Evolutionary conservation across 2,113 vertebrate genomes (phyloP).

Genomic region (Laterallus jamaicensis): DNA sequence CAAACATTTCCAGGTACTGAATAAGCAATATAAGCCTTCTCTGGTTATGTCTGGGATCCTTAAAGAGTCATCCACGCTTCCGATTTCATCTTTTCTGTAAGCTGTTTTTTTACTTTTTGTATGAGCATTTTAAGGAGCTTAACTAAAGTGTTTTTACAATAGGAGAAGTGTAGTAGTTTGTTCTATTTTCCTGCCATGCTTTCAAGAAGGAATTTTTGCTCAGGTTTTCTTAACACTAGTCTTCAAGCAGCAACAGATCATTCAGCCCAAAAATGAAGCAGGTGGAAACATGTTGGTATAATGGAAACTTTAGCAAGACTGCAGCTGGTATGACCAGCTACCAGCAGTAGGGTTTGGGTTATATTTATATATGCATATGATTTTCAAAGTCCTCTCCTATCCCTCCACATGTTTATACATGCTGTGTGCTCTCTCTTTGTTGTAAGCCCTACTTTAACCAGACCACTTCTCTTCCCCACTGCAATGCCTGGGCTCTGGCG

Average conservation of each 20-base stretch:
- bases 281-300: background rate
- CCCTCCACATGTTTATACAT: background rate
- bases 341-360: background rate
- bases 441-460: background rate
- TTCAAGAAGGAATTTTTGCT: conserved; percentile 5
- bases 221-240: background rate
- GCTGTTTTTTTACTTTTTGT: background rate
- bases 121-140: background rate
- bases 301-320: background rate
- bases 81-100: background rate
- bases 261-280: background rate
- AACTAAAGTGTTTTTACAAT: background rate
- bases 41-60: background rate
- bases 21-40: background rate
- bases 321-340: background rate
- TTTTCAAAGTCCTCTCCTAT: background rate
- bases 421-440: background rate
- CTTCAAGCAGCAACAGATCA: background rate
- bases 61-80: background rate
- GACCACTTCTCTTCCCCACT: background rate
- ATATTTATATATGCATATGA: background rate
- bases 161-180: background rate
- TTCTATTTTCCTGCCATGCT: background rate
- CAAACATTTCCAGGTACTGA: background rate
- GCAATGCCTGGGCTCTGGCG: background rate